phyloP scores from a whole-genome alignment of 2,888 invertebrate genomes.

The Tillus elongatus region DNA sequence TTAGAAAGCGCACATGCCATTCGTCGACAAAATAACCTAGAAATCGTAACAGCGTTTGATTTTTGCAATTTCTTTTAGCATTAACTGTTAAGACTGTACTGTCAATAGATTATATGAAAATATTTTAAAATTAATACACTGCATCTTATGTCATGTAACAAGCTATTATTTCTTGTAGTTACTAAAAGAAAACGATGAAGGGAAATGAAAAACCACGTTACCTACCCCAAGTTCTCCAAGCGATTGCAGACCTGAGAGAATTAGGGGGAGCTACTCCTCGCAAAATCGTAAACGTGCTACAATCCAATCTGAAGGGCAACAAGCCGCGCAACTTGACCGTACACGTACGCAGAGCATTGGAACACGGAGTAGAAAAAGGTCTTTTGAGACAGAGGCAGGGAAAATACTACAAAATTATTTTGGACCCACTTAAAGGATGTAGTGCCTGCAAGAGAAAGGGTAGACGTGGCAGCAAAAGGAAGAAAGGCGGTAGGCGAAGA shows the following conservation, averaged over 20 bases:
- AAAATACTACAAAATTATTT: conserved; percentile 8
- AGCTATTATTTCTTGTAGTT: too few relatives aligned
- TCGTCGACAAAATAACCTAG: too few relatives aligned
- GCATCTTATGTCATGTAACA: too few relatives aligned
- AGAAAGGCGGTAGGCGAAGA: conserved; percentile 1
- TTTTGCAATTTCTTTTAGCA: too few relatives aligned
- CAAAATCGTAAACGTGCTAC: conserved; percentile 22
- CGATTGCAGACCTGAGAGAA: conserved; percentile 27
- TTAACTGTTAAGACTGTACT: too few relatives aligned
- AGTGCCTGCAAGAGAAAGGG: conserved; percentile 9
- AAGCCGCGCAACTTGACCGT: conserved; percentile 22
- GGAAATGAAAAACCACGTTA: conserved; percentile 10
- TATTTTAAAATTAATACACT: too few relatives aligned
- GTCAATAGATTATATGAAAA: too few relatives aligned
- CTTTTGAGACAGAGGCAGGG: conserved; percentile 11
- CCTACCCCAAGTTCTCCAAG: conserved; percentile 25
- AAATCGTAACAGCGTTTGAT: too few relatives aligned
- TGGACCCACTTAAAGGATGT: conserved; percentile 10
- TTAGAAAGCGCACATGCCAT: too few relatives aligned
- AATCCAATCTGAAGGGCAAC: conserved; percentile 13
- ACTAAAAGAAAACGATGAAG: too few relatives aligned
- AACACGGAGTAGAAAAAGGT: conserved; percentile 26
- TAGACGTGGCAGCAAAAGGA: conserved; percentile 6
- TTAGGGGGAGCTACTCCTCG: conserved; percentile 23
- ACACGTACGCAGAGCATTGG: conserved; percentile 25